Conservation (phyloP, 2,113 vertebrate species). For the Choloepus hoffmanni region DNA sequence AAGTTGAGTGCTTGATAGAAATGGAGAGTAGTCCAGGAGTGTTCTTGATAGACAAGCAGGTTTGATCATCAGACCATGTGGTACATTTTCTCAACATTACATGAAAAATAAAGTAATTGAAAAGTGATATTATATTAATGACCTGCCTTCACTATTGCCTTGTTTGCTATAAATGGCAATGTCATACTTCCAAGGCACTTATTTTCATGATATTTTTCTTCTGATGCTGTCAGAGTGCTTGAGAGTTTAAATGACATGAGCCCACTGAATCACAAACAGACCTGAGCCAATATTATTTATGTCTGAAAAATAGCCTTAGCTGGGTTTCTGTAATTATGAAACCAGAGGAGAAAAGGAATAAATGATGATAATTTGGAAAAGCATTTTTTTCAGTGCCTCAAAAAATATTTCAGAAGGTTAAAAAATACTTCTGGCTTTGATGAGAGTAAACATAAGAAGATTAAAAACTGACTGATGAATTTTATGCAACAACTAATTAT, state of each 20-base stretch:
- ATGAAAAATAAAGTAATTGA: neutral
- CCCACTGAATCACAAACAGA: neutral
- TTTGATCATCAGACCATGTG: neutral
- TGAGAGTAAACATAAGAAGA: conserved; percentile 55
- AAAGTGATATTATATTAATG: neutral
- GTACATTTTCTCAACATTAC: neutral
- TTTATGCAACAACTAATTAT: conserved; percentile 70
- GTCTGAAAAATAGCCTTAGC: conserved; percentile 27
- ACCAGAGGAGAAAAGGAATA: conserved; percentile 39
- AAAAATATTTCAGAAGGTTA: conserved; percentile 38
- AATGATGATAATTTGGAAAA: conserved; percentile 43
- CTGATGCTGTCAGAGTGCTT: neutral
- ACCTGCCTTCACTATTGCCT: neutral
- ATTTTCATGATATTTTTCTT: neutral
- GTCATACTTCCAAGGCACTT: neutral
- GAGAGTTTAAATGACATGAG: neutral
- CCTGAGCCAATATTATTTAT: neutral
- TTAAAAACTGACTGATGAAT: conserved; percentile 70
- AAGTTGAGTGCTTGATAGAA: conserved; percentile 9
- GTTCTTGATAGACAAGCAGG: neutral
- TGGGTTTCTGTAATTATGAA: conserved; percentile 42
- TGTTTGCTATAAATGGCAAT: neutral
- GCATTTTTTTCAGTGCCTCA: conserved; percentile 37
- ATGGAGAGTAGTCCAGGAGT: neutral
- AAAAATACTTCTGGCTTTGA: conserved; percentile 48